phyloP scores from a whole-genome alignment of 1,140 invertebrate species.

The Tyrophagus putrescentiae region DNA sequence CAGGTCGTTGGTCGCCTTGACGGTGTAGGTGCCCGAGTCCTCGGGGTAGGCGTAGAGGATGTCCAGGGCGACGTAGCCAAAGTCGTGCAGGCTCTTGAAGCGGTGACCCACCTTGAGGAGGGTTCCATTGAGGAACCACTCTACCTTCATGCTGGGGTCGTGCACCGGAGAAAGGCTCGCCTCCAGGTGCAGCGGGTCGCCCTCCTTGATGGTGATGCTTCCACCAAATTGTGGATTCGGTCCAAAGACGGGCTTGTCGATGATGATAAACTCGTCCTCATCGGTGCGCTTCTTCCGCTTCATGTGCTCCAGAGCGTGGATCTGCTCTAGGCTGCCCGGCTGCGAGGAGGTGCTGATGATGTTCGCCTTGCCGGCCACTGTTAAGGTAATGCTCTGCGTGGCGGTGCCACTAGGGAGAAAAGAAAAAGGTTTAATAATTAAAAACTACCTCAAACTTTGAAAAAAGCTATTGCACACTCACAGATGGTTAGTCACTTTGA shows the following conservation, averaged over 20 bases:
- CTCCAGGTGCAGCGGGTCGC: conserved; percentile 82
- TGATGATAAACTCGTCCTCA: not conserved
- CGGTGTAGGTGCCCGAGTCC: conserved; percentile 38
- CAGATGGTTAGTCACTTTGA: conserved; percentile 53
- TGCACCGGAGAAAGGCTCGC: conserved; percentile 84
- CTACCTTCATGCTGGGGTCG: conserved; percentile 84
- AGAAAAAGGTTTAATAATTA: too few species aligned
- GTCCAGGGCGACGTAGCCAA: conserved; percentile 42
- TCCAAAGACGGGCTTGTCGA: conserved; percentile 39
- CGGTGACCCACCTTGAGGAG: conserved; percentile 54
- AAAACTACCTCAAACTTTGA: too few species aligned
- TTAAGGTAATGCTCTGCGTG: not conserved
- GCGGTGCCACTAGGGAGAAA: too few species aligned
- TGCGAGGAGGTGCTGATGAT: conserved; percentile 84
- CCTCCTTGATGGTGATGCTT: conserved; percentile 61
- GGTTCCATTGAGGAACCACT: conserved; percentile 83
- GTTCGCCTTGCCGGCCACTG: conserved; percentile 30
- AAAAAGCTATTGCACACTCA: too few species aligned
- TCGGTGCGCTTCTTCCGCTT: conserved; percentile 52
- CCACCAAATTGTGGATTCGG: conserved; percentile 69
- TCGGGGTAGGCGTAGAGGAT: conserved; percentile 39
- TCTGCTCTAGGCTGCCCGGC: conserved; percentile 81
- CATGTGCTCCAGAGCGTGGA: conserved; percentile 67
- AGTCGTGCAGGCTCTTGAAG: conserved; percentile 42
- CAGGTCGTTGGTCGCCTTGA: conserved; percentile 34